Evolutionary conservation across 2,888 invertebrate genomes (phyloP).

Genomic region (Hemithea aestivaria): DNA sequence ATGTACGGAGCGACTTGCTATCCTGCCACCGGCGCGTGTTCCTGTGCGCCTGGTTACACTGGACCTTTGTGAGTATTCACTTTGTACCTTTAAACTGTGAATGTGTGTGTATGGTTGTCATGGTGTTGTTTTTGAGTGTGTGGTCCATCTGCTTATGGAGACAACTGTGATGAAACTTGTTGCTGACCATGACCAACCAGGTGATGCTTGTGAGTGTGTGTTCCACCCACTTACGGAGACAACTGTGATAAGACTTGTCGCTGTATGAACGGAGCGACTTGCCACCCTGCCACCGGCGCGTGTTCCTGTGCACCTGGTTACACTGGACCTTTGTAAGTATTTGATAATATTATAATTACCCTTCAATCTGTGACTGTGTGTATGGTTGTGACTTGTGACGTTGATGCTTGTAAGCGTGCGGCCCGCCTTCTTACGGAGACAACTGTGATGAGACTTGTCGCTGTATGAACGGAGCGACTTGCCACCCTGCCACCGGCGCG

Average conservation of each 20-base stretch:
- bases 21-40: constrained; percentile 89
- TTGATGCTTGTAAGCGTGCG: too few relatives aligned
- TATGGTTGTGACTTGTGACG: too few relatives aligned
- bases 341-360: too few relatives aligned
- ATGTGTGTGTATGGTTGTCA: constrained; percentile 89
- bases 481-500: constrained; percentile 92
- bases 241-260: constrained; percentile 83
- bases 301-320: constrained; percentile 89
- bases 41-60: too few relatives aligned
- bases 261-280: constrained; percentile 86
- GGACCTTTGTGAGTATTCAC: too few relatives aligned
- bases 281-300: constrained; percentile 89
- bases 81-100: too few relatives aligned
- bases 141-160: constrained; percentile 82
- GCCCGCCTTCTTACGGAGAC: too few relatives aligned
- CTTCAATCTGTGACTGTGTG: too few relatives aligned
- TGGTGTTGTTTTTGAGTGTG: constrained; percentile 83
- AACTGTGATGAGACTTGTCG: too few relatives aligned
- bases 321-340: constrained; percentile 84
- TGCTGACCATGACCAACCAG: too few relatives aligned
- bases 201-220: constrained; percentile 86
- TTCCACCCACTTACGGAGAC: constrained; percentile 82
- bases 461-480: constrained; percentile 91
- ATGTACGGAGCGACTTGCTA: constrained; percentile 92
- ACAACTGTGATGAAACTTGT: constrained; percentile 79